These are phyloP conservation scores for Patella vulgata DNA, from an alignment of 1,140 invertebrate genomes.

Conservation along the genomic window DNA sequence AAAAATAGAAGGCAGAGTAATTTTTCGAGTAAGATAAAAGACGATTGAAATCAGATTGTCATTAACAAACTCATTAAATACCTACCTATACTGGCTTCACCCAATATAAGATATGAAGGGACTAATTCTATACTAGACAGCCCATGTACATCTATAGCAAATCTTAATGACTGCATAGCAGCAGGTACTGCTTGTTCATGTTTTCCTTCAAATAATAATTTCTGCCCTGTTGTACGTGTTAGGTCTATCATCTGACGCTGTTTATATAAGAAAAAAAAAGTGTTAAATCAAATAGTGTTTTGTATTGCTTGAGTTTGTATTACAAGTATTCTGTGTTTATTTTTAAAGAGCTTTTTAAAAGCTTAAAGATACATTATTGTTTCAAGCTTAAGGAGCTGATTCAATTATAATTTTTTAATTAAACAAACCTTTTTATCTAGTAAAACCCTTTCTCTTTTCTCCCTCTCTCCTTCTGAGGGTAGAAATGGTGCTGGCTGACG, in stretches of 20 bases:
- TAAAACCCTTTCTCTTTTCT: conserved; percentile 51
- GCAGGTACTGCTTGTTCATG: conserved; percentile 67
- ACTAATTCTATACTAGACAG: conserved; percentile 65
- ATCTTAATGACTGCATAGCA: conserved; percentile 65
- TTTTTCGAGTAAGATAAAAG: too few species aligned
- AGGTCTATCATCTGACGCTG: conserved; percentile 64
- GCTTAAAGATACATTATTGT: neutral
- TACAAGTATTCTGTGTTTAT: too few species aligned
- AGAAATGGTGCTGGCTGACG: conserved; percentile 61
- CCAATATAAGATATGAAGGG: conserved; percentile 67
- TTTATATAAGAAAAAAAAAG: conserved; percentile 12
- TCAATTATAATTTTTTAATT: too few species aligned
- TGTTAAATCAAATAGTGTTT: too few species aligned
- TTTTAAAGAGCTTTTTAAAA: too few species aligned
- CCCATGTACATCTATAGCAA: conserved; percentile 66
- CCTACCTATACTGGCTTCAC: conserved; percentile 66
- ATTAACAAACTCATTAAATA: too few species aligned
- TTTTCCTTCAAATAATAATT: conserved; percentile 66
- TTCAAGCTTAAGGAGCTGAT: too few species aligned
- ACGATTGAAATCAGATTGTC: too few species aligned
- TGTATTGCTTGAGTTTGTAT: too few species aligned
- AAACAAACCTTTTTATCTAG: conserved; percentile 52
- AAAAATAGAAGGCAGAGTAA: too few species aligned
- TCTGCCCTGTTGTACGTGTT: conserved; percentile 63
- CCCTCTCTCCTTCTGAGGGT: conserved; percentile 64